Evolutionary conservation across 2,113 vertebrate genomes (phyloP).

Genomic region (Mugil cephalus): DNA sequence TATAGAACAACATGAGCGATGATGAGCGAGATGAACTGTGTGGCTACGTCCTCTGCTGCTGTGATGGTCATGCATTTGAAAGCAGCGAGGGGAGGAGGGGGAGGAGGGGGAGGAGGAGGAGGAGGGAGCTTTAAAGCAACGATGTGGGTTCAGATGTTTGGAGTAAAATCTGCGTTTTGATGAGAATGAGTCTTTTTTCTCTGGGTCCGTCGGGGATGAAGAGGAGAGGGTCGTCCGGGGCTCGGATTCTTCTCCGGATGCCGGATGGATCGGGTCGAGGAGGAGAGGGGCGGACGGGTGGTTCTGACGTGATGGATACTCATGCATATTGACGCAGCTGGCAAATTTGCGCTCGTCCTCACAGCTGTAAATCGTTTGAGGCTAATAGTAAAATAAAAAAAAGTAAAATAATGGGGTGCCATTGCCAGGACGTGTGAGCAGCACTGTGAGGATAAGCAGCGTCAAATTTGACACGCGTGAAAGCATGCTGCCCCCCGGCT

Average conservation of each 20-base stretch:
- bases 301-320: conserved; percentile 69
- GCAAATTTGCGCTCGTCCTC: conserved; percentile 79
- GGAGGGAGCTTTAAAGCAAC: conserved; percentile 42
- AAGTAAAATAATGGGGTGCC: background rate
- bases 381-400: background rate
- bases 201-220: conserved; percentile 36
- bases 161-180: conserved; percentile 54
- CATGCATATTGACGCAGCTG: conserved; percentile 72
- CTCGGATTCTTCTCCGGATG: conserved; percentile 30
- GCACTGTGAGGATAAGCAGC: conserved; percentile 60
- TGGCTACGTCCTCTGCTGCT: conserved; percentile 46
- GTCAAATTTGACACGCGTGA: conserved; percentile 75
- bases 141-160: conserved; percentile 48
- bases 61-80: conserved; percentile 77
- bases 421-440: conserved; percentile 40
- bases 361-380: conserved; percentile 42
- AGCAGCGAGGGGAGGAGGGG: too few relatives aligned
- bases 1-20: conserved; percentile 53
- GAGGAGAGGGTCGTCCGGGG: conserved; percentile 39
- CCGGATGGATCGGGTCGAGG: conserved; percentile 57
- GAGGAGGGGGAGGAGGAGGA: conserved; percentile 22
- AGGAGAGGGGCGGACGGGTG: conserved; percentile 40
- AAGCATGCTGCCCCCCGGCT: conserved; percentile 77
- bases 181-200: conserved; percentile 59
- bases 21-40: conserved; percentile 56